phyloP scores from a whole-genome alignment of 2,113 vertebrate genomes.

The Aspidoscelis tigris region DNA sequence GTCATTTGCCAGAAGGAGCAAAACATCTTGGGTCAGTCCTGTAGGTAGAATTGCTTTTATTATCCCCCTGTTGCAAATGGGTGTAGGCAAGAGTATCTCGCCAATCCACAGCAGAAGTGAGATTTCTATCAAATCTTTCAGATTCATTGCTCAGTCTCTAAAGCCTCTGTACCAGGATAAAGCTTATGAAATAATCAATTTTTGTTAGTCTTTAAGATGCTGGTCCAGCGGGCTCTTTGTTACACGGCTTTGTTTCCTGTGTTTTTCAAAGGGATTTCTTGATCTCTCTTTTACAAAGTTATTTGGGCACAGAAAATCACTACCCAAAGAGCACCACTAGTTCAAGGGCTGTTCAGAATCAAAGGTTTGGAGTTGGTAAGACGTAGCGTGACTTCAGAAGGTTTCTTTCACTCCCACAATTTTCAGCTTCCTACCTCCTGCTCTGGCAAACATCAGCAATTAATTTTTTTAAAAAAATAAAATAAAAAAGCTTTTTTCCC shows the following conservation, averaged over 20 bases:
- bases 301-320: neutral
- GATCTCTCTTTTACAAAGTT: neutral
- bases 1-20: too few species aligned
- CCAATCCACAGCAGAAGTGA: neutral
- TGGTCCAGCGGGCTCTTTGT: neutral
- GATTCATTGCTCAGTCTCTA: neutral
- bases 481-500: neutral
- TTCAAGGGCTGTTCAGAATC: conserved; percentile 8
- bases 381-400: neutral
- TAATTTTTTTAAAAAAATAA: neutral
- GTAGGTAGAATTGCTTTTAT: neutral
- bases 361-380: neutral
- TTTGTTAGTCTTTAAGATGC: neutral
- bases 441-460: neutral
- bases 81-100: neutral
- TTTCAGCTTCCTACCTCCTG: neutral
- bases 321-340: neutral
- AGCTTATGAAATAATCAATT: neutral
- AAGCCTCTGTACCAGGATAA: neutral
- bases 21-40: too few species aligned
- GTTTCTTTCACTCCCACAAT: neutral
- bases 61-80: neutral
- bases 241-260: neutral
- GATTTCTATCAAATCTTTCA: neutral
- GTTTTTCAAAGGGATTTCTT: neutral